A percentile compares a stretch with the other conserved stretches of the same genome.
These are phyloP conservation scores for Nematolebias whitei DNA, from an alignment of 2,113 vertebrate genomes.

Conservation along the genomic window DNA sequence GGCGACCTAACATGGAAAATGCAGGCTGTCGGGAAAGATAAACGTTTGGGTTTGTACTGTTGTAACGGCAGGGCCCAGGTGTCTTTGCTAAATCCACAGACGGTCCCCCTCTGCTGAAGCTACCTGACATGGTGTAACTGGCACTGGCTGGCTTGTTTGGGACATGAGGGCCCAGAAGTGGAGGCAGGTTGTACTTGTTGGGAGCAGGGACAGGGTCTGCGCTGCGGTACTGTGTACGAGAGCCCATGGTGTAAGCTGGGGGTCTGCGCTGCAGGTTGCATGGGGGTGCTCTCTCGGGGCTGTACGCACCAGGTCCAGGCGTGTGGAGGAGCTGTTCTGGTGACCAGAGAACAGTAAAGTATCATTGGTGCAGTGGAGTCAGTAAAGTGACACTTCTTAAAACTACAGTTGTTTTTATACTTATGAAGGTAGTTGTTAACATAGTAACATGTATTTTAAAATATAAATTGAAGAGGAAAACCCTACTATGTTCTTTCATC, in stretches of 20 bases:
- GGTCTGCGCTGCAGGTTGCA: slow-evolving; percentile 73
- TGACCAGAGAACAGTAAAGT: slow-evolving; percentile 34
- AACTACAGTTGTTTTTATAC: too few relatives aligned
- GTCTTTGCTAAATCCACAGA: slow-evolving; percentile 80
- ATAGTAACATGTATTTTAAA: too few relatives aligned
- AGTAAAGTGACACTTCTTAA: neutral
- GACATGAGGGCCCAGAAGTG: slow-evolving; percentile 81
- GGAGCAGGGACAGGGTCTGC: slow-evolving; percentile 80
- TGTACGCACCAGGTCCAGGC: slow-evolving; percentile 86
- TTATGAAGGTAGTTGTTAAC: too few relatives aligned
- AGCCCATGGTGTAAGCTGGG: slow-evolving; percentile 84
- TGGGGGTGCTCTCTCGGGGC: slow-evolving; percentile 79
- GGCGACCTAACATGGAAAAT: slow-evolving; percentile 85
- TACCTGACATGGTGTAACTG: slow-evolving; percentile 78
- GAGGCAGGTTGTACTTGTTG: slow-evolving; percentile 85
- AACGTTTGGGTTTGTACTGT: slow-evolving; percentile 78
- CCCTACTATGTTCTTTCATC: slow-evolving; percentile 77
- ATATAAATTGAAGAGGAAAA: neutral
- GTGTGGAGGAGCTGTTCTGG: slow-evolving; percentile 69
- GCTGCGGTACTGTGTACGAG: slow-evolving; percentile 75
- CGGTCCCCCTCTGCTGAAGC: slow-evolving; percentile 60
- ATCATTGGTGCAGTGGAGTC: slow-evolving; percentile 17
- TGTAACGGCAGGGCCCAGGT: slow-evolving; percentile 84
- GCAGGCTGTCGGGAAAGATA: slow-evolving; percentile 80
- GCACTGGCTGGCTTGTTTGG: slow-evolving; percentile 82